Conservation (phyloP, 2,888 invertebrate genomes). For the Drosophila nr. medialis region DNA sequence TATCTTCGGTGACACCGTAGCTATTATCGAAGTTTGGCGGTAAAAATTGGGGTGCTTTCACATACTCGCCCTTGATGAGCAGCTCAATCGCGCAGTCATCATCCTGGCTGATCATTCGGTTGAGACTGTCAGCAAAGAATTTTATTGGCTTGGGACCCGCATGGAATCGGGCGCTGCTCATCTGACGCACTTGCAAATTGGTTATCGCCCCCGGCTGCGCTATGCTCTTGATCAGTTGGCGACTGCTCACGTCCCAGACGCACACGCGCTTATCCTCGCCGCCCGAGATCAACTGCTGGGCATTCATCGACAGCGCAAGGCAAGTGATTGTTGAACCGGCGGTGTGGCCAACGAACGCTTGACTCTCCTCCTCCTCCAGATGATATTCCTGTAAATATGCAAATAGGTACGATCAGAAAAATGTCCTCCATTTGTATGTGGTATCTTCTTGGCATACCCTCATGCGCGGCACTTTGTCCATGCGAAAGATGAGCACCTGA, state of each 20-base stretch:
- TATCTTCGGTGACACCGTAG: conserved; percentile 11
- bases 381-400: conserved; percentile 86
- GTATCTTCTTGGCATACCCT: conserved; percentile 73
- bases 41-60: not conserved
- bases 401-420: not conserved
- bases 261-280: conserved; percentile 90
- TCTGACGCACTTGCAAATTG: conserved; percentile 88
- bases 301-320: conserved; percentile 90
- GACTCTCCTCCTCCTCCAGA: conserved; percentile 86
- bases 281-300: conserved; percentile 90
- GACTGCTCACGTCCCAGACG: conserved; percentile 92
- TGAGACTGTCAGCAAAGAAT: conserved; percentile 87
- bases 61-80: conserved; percentile 62
- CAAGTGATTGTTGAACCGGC: conserved; percentile 87
- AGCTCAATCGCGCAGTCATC: conserved; percentile 85
- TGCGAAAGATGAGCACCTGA: conserved; percentile 88
- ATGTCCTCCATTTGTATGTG: not conserved
- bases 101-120: conserved; percentile 87
- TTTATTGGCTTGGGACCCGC: conserved; percentile 86
- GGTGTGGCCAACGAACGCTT: conserved; percentile 89
- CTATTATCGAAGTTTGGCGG: conserved; percentile 19
- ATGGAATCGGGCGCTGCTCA: conserved; percentile 87
- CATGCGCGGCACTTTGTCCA: conserved; percentile 89
- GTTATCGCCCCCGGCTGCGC: conserved; percentile 91
- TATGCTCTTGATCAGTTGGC: conserved; percentile 89